Base-by-base conservation (phyloP, 2,888 invertebrate species). In the Callyntrura sp. region DNA sequence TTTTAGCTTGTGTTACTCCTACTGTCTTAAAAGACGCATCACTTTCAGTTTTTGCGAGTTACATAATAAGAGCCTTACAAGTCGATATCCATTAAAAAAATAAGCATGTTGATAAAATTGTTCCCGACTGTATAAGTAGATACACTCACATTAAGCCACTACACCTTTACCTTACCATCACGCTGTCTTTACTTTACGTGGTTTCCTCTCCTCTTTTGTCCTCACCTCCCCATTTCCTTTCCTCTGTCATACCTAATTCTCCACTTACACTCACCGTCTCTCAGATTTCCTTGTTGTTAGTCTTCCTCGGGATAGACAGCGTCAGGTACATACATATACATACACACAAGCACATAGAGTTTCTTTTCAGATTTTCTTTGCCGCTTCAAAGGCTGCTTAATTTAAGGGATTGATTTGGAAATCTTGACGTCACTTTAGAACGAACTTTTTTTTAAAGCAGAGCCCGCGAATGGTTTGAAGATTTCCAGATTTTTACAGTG, bases 331-430 rank as follows among this genome's bases (percentile, higher is more conserved):
- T 82, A 23, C 25, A 35, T 35, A 35, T 6, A 35, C 35, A 35
- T 6, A 35, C 35, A 35, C 6, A 35, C 35, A 35, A 35, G 35
- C 6, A n/a, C 62, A 65, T 14, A 2, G n/a, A n/a, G 51, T 28
- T 17, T 70, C 70, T 70, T 43, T 70, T 70, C 43, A 51, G 25
- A 76, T 76, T 76, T 76, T 55, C 45, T 28, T 57, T 17, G 51
- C 79, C 79, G 70, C 81, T 79, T 85, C 79, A 90, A 90, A 90
- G 89, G 84, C 55, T 62, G 70, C 85, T 90, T 90, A 85, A 90
- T 90, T 85, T 90, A 85, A 78, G 55, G 88, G 57, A 90, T 57
- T 90, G 89, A 90, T 90, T 90, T 85, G 85, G 85, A 90, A 90
- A 81, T 90, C 85, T 85, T 85, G 89, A 90, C 89, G 85, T 85